Conservation (phyloP, 2,113 vertebrate species). For the Zapornia atra region DNA sequence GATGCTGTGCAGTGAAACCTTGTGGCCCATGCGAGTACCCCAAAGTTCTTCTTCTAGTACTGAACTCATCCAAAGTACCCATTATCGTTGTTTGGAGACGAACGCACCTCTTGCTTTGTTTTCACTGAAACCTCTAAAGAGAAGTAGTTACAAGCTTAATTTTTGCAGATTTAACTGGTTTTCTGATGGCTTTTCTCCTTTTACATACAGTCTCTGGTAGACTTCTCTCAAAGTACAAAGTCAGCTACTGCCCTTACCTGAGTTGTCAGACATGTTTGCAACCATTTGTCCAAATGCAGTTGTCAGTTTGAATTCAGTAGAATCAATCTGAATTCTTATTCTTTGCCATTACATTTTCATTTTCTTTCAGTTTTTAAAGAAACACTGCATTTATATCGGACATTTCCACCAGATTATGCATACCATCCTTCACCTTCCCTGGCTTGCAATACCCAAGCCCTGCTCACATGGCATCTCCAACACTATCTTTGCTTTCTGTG, state of each 20-base stretch:
- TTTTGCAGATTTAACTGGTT: not conserved
- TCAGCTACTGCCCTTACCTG: not conserved
- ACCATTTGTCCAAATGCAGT: not conserved
- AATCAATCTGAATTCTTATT: not conserved
- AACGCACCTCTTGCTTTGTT: not conserved
- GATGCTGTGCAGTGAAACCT: not conserved
- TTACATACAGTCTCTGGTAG: fast-evolving
- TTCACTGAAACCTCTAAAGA: not conserved
- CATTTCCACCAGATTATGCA: not conserved
- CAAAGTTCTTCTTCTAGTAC: not conserved
- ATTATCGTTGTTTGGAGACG: not conserved
- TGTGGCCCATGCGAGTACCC: not conserved
- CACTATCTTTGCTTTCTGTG: not conserved
- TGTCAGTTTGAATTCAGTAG: not conserved
- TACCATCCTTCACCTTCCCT: not conserved
- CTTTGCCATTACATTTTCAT: not conserved
- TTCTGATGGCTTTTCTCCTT: not conserved
- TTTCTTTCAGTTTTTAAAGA: not conserved
- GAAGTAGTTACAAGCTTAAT: not conserved
- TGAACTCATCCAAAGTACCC: not conserved
- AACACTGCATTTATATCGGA: not conserved
- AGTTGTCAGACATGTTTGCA: fast-evolving
- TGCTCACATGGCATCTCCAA: fast-evolving
- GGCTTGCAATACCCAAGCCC: not conserved
- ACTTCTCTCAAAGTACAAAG: not conserved